Evolutionary conservation across 2,888 invertebrate genomes (phyloP).

Genomic region (Epinotia demarniana): DNA sequence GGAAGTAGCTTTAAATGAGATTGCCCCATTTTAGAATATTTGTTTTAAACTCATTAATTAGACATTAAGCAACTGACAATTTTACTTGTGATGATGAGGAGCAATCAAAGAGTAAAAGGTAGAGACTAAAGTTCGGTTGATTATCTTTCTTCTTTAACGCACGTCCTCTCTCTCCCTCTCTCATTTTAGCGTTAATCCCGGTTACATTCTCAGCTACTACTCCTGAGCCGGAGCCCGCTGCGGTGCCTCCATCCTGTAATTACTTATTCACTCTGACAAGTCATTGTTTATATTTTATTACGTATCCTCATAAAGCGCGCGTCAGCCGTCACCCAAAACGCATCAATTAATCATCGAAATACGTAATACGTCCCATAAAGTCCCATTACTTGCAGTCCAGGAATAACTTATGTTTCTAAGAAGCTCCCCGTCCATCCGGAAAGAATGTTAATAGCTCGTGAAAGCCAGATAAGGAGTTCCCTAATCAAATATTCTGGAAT

Average conservation of each 20-base stretch:
- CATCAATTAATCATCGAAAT: conserved; percentile 42
- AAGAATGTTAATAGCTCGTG: conserved; percentile 72
- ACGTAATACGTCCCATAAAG: conserved; percentile 34
- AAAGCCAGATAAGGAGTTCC: conserved; percentile 74
- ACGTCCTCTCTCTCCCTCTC: too few relatives aligned
- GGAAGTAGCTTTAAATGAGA: too few relatives aligned
- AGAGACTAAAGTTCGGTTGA: too few relatives aligned
- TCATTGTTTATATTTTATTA: conserved; percentile 19
- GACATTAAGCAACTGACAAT: too few relatives aligned
- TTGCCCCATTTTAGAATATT: too few relatives aligned
- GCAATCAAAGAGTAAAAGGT: too few relatives aligned
- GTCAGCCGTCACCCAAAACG: conserved; percentile 22
- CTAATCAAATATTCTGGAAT: conserved; percentile 80
- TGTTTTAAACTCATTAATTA: too few relatives aligned
- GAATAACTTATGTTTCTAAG: conserved; percentile 57
- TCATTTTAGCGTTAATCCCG: too few relatives aligned
- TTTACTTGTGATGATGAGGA: too few relatives aligned
- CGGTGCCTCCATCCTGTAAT: background rate
- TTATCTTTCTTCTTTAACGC: too few relatives aligned
- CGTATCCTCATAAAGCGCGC: background rate
- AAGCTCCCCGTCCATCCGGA: conserved; percentile 59
- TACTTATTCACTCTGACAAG: background rate
- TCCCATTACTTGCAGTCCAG: conserved; percentile 40
- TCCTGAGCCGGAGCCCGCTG: background rate
- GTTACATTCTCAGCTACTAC: background rate